These are phyloP conservation scores for Leptinotarsa defecta DNA, from an alignment of 1,140 invertebrate genomes.

Conservation along the genomic window DNA sequence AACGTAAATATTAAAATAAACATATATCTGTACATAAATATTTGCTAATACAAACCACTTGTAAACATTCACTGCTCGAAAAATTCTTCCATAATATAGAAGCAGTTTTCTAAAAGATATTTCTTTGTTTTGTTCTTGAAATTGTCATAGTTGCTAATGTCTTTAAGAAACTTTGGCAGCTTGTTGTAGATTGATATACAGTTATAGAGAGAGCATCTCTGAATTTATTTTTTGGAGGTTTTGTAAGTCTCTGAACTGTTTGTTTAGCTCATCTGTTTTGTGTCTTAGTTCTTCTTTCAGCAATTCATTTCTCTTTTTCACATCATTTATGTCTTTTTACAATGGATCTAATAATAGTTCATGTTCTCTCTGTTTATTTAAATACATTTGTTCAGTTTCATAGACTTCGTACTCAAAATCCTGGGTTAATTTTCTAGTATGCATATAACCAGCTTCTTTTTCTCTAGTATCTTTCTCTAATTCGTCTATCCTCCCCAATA, in stretches of 20 bases:
- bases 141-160: too few species aligned
- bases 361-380: slow-evolving; percentile 1
- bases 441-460: too few species aligned
- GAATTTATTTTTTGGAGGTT: background rate
- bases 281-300: slow-evolving; percentile 1
- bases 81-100: too few species aligned
- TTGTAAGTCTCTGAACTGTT: slow-evolving; percentile 1
- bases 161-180: too few species aligned
- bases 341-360: background rate
- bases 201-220: too few species aligned
- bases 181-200: too few species aligned
- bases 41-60: too few species aligned
- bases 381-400: slow-evolving; percentile 9
- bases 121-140: too few species aligned
- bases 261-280: slow-evolving; percentile 2
- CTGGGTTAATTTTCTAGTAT: background rate
- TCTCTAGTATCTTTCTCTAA: background rate
- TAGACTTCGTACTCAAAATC: slow-evolving; percentile 1
- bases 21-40: too few species aligned
- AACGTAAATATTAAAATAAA: too few species aligned
- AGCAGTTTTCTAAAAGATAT: too few species aligned
- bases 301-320: background rate
- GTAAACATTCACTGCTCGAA: too few species aligned
- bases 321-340: background rate
- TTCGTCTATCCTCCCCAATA: background rate